Evolutionary conservation across 2,888 invertebrate species (phyloP).

Genomic region (Conomelus anceps): DNA sequence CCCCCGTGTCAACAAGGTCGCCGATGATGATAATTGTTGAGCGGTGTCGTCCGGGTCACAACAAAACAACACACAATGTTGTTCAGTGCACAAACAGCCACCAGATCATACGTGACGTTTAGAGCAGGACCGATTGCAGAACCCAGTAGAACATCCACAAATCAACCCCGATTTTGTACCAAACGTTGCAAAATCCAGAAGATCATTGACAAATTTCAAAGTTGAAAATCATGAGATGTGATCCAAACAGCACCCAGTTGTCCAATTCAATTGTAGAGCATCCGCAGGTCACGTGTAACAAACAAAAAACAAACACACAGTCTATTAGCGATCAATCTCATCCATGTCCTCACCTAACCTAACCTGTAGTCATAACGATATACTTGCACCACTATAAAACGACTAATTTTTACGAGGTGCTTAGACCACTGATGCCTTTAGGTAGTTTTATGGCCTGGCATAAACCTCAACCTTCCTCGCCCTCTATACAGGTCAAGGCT

Average conservation of each 20-base stretch:
- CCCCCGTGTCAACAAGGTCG: slow-evolving; percentile 51
- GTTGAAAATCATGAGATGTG: too few species aligned
- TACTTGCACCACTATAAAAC: slow-evolving; percentile 1
- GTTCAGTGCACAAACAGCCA: too few species aligned
- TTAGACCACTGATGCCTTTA: slow-evolving; percentile 7
- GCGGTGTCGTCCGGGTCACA: slow-evolving; percentile 36
- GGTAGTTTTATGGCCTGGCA: slow-evolving; percentile 8
- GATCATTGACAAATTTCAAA: background rate
- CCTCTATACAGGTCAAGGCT: slow-evolving; percentile 1
- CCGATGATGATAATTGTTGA: slow-evolving; percentile 48
- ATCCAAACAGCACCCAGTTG: background rate
- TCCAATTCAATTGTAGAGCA: background rate
- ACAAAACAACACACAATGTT: too few species aligned
- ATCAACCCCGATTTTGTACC: too few species aligned
- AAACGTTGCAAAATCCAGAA: too few species aligned
- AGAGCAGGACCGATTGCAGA: too few species aligned
- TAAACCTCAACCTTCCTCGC: slow-evolving; percentile 5
- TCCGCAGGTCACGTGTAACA: background rate
- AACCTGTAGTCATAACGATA: slow-evolving; percentile 2
- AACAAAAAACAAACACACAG: background rate
- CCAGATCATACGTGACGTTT: too few species aligned
- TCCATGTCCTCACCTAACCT: background rate
- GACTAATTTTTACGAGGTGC: slow-evolving; percentile 12
- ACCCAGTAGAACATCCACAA: background rate
- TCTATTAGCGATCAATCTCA: background rate